Percentiles rank a stretch among this genome's conserved stretches.
Evolutionary conservation across 2,113 vertebrate genomes (phyloP).

Genomic region (Hippotragus niger): DNA sequence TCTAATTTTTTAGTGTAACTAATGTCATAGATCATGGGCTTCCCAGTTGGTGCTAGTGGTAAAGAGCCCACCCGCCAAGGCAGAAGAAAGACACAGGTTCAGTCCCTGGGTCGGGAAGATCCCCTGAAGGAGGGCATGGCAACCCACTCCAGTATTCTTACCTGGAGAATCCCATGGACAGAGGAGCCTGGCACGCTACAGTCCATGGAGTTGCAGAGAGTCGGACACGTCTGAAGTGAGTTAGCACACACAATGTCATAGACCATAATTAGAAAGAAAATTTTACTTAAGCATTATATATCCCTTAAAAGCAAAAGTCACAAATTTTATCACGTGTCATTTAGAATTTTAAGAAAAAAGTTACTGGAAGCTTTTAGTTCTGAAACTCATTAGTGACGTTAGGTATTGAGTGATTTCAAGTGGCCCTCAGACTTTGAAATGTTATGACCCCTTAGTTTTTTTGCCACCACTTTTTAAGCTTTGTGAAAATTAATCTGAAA

Average conservation of each 20-base stretch:
- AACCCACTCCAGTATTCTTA: not conserved
- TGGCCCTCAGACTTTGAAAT: not conserved
- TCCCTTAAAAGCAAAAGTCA: not conserved
- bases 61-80: not conserved
- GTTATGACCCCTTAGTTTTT: not conserved
- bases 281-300: not conserved
- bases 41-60: not conserved
- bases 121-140: not conserved
- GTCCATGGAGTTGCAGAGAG: not conserved
- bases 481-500: slow-evolving; percentile 21
- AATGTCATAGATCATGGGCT: not conserved
- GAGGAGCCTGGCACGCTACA: not conserved
- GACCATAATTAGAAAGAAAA: not conserved
- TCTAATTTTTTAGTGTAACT: not conserved
- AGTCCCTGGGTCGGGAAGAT: not conserved
- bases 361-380: slow-evolving; percentile 29
- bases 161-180: not conserved
- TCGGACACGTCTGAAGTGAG: not conserved
- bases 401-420: slow-evolving; percentile 24
- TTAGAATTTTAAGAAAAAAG: not conserved
- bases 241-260: not conserved
- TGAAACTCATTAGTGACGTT: not conserved
- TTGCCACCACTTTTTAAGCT: not conserved
- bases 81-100: not conserved
- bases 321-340: not conserved